A percentile compares a stretch with the other conserved stretches of the same genome.
phyloP scores from a whole-genome alignment of 2,113 vertebrate genomes.

The Leucoraja erinaceus region DNA sequence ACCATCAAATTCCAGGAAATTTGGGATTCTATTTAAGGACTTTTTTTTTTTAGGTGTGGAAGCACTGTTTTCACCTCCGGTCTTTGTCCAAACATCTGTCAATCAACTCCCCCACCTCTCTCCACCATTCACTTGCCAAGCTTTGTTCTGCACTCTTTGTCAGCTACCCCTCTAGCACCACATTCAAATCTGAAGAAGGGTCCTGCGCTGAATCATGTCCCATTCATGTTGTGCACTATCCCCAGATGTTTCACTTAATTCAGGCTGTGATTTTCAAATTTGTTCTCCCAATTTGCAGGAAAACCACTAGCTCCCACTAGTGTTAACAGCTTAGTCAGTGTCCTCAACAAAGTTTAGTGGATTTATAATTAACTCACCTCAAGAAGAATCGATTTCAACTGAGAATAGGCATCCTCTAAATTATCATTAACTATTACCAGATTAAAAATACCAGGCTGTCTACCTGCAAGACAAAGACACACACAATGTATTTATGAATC shows the following conservation, averaged over 20 bases:
- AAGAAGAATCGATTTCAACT: conserved; percentile 64
- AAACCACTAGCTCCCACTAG: not conserved
- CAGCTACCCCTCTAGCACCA: too few species aligned
- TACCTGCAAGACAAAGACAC: conserved; percentile 56
- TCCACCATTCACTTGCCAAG: too few species aligned
- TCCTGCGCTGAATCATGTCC: too few species aligned
- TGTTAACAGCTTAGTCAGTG: not conserved
- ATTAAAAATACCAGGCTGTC: conserved; percentile 78
- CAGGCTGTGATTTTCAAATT: not conserved
- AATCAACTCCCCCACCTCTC: too few species aligned
- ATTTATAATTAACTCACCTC: conserved; percentile 60
- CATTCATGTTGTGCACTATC: not conserved
- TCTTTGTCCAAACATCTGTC: too few species aligned
- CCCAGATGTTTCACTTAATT: not conserved
- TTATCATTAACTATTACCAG: conserved; percentile 76
- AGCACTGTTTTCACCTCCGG: too few species aligned
- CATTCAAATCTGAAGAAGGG: too few species aligned
- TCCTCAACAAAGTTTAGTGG: not conserved
- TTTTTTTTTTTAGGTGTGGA: too few species aligned
- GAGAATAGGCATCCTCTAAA: conserved; percentile 70
- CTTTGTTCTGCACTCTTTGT: too few species aligned
- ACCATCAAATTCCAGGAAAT: too few species aligned
- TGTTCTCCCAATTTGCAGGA: not conserved
- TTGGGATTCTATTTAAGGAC: too few species aligned
- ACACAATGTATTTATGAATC: not conserved